Base-by-base conservation (phyloP, 1,140 invertebrate species). In the Trachymyrmex cornetzi region DNA sequence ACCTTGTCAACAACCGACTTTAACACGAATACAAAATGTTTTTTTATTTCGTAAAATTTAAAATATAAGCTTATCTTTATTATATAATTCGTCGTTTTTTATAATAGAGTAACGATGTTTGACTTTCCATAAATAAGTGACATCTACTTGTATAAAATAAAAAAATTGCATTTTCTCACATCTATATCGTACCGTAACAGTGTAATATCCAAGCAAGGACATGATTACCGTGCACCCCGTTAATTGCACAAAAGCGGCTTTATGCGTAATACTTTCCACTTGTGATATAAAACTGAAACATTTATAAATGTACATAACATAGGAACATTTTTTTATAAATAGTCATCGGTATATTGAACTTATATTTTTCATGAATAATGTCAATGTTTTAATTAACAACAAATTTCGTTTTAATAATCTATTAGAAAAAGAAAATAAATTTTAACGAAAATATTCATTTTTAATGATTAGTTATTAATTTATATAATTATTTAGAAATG, bases 151-250 rank as follows among this genome's bases (percentile, higher is more conserved):
- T 67, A 2, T 38, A 48, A 38, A 38, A 57, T 22, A 44, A 11
- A 48, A 64, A 3, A 57, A 59, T 24, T 67, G 3, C 2, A 59
- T 53, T 27, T 71, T 24, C 0, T 34, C 22, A 53, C 5, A 0
- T 30, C 1, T 77, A 3, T 55, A 87, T 50, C 89, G 50, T 89
- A 91, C 94, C 92, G 88, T 90, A 22, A 94, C 86, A 6, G 88
- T 84, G 72, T 93, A 94, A 90, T 92, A 93, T 27, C 89, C 90
- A 6, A 93, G 34, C 27, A 92, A 81, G 22, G 92, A 93, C 30
- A 94, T 91, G 48, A 74, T 91, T 22, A 92, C 64, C 5, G 91
- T 93, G n/a, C 92, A 93, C 69, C 88, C 89, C 2, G 88, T 16
- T 6, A 94, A 48, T 44, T 93, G 88, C 4, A 90, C 74, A 0